phyloP scores from a whole-genome alignment of 2,797 vertebrate species.

The Ptychobarbus kaznakovi region DNA sequence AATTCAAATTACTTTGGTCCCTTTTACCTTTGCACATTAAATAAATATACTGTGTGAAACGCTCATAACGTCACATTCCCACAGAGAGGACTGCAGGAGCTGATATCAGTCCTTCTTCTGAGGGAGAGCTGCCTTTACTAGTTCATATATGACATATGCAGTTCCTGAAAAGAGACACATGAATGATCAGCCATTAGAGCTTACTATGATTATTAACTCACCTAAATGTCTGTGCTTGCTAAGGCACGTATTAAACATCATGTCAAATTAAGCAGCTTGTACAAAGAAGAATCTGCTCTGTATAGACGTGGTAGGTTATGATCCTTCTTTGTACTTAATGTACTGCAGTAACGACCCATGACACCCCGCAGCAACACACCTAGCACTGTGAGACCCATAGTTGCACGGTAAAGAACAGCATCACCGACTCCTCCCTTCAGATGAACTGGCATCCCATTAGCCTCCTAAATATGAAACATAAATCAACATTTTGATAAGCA shows the following conservation, averaged over 20 bases:
- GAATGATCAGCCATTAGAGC: background rate
- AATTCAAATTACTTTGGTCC: constrained; percentile 86
- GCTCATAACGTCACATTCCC: constrained; percentile 49
- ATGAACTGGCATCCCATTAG: constrained; percentile 89
- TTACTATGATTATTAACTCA: constrained; percentile 5
- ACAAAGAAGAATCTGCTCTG: background rate
- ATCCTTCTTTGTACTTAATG: too few species aligned
- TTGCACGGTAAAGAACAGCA: constrained; percentile 83
- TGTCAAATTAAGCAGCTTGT: background rate
- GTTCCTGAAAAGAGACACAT: constrained; percentile 76
- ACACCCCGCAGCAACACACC: constrained; percentile 77
- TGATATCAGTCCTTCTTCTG: constrained; percentile 80
- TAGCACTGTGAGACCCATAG: constrained; percentile 78
- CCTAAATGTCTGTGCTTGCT: background rate
- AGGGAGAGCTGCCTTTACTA: constrained; percentile 80
- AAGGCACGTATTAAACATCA: background rate
- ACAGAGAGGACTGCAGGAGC: constrained; percentile 24
- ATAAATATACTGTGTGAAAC: constrained; percentile 67
- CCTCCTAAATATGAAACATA: constrained; percentile 78
- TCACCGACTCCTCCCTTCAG: constrained; percentile 87
- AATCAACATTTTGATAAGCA: background rate
- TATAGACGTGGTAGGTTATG: background rate
- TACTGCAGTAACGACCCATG: background rate
- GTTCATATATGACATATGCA: constrained; percentile 78
- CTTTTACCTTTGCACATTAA: constrained; percentile 71